A percentile compares a stretch with the other conserved stretches of the same genome.
Conservation (phyloP, 2,113 vertebrate species). For the Crocuta crocuta region DNA sequence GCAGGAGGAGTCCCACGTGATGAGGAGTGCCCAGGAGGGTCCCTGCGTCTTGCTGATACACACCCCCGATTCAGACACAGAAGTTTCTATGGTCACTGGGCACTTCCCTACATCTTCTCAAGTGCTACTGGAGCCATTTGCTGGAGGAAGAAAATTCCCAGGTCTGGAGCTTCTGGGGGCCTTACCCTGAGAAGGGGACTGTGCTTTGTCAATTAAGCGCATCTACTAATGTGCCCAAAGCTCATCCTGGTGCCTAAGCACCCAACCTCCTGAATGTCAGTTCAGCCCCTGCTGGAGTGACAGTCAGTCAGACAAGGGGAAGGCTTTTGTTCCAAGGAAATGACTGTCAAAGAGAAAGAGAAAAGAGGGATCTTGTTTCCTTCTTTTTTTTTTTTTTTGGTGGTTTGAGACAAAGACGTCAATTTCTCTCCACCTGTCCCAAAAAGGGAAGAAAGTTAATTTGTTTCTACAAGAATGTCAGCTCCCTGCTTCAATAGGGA, state of each 20-base stretch:
- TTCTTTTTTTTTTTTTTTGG: constrained; percentile 32
- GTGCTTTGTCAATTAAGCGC: not conserved
- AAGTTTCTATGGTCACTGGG: not conserved
- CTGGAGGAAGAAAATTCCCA: not conserved
- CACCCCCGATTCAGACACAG: not conserved
- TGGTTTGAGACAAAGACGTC: constrained; percentile 78
- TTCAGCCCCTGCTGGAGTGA: constrained; percentile 63
- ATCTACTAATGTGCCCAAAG: not conserved
- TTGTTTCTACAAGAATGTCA: constrained; percentile 84
- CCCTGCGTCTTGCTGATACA: not conserved
- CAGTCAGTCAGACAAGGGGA: constrained; percentile 47
- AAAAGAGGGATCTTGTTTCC: constrained; percentile 67
- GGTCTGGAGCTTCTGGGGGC: not conserved
- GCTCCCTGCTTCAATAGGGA: constrained; percentile 66
- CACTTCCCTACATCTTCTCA: not conserved
- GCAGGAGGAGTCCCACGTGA: not conserved
- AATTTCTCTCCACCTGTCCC: constrained; percentile 78
- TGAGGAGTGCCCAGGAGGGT: not conserved
- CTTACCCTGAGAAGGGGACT: not conserved
- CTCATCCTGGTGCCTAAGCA: not conserved
- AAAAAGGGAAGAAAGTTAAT: constrained; percentile 83
- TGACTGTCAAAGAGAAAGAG: constrained; percentile 68
- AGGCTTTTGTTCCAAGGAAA: constrained; percentile 77
- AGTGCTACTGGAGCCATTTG: not conserved
- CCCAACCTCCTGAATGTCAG: not conserved